Evolutionary conservation across 2,113 vertebrate species (phyloP).

Genomic region (rat (Rattus norvegicus)): GRCr8 NC_086029.1:96187501-96188000

Average conservation of each 20-base stretch:
- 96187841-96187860: background rate
- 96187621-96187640: background rate
- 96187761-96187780: background rate
- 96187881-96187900: background rate
- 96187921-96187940: background rate
- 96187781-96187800: background rate
- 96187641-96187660: background rate
- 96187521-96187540: background rate
- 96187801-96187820: background rate
- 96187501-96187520: background rate
- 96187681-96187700: background rate
- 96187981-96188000: background rate
- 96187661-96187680: background rate
- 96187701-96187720: background rate
- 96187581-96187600: too few species aligned
- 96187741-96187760: background rate
- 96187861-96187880: background rate
- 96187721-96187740: background rate
- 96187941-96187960: background rate
- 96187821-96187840: background rate
- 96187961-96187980: background rate
- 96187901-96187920: background rate
- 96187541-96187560: background rate
- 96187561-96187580: background rate
- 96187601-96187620: background rate